A percentile compares a stretch with the other conserved stretches of the same genome.
These are phyloP conservation scores for Oncorhynchus nerka DNA, from an alignment of 2,113 vertebrate genomes.

Conservation along the genomic window DNA sequence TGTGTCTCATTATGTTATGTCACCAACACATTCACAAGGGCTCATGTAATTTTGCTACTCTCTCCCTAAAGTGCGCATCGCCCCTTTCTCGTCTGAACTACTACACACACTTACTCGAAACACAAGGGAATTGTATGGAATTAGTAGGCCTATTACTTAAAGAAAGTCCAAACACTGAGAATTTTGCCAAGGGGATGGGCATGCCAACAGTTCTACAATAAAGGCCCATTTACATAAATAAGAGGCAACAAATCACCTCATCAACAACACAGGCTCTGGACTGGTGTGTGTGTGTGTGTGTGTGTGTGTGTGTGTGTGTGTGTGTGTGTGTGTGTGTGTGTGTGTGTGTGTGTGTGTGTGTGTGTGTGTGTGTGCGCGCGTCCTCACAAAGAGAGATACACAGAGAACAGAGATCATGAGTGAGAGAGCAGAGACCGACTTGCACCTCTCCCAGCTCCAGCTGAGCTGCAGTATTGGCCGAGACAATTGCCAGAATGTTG, in stretches of 20 bases:
- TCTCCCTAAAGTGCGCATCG: not conserved
- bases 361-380: not conserved
- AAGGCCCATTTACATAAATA: constrained; percentile 66
- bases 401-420: constrained; percentile 4
- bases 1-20: constrained; percentile 1
- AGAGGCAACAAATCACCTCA: constrained; percentile 70
- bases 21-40: not conserved
- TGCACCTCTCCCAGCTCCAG: constrained; percentile 9
- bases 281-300: not conserved
- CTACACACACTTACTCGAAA: not conserved
- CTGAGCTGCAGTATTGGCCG: no score
- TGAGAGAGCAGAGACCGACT: no score
- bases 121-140: not conserved
- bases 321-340: no score
- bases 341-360: not conserved
- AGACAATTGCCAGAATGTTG: no score
- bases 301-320: no score
- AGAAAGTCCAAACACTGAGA: not conserved
- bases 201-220: constrained; percentile 55
- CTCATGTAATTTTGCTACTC: not conserved
- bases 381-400: constrained; percentile 12
- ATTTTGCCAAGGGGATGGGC: not conserved
- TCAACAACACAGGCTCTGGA: constrained; percentile 26
- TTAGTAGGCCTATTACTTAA: no score
- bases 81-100: not conserved